Evolutionary conservation across 2,888 invertebrate species (phyloP).

Genomic region (Phytoseiulus persimilis): DNA sequence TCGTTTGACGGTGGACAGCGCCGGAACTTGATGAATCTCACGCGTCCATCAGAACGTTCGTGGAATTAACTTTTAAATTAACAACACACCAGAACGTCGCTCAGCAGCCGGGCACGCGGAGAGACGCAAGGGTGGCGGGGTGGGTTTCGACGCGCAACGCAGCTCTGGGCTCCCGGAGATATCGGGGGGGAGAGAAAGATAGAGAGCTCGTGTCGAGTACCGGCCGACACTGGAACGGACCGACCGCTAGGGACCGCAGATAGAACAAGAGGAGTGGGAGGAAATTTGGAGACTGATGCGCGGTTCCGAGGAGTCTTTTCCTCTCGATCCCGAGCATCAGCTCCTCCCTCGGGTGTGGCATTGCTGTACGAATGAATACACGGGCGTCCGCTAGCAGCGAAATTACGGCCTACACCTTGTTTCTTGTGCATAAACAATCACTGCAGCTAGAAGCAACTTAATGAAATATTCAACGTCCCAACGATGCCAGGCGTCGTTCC

Average conservation of each 20-base stretch:
- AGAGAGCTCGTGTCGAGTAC: not conserved
- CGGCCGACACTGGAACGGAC: not conserved
- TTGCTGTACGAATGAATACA: not conserved
- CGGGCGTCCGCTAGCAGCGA: not conserved
- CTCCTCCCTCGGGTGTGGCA: not conserved
- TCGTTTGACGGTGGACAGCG: not conserved
- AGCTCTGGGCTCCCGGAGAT: too few species aligned
- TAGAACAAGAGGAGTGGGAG: not conserved
- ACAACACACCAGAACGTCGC: not conserved
- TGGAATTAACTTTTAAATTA: not conserved
- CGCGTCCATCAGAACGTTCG: not conserved
- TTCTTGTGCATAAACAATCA: not conserved
- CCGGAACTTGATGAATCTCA: not conserved
- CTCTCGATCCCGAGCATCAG: not conserved
- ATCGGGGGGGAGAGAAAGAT: not conserved
- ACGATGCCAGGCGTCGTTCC: not conserved
- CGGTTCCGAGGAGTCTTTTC: not conserved
- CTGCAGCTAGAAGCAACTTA: not conserved
- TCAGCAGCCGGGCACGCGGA: not conserved
- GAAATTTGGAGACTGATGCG: not conserved
- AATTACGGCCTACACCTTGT: constrained; percentile 5
- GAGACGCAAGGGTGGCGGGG: not conserved
- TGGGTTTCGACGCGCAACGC: too few species aligned
- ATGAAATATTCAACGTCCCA: not conserved
- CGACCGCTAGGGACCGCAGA: not conserved